Conservation (phyloP, 1,140 invertebrate species). For the Scaptodrosophila lebanonensis region DNA sequence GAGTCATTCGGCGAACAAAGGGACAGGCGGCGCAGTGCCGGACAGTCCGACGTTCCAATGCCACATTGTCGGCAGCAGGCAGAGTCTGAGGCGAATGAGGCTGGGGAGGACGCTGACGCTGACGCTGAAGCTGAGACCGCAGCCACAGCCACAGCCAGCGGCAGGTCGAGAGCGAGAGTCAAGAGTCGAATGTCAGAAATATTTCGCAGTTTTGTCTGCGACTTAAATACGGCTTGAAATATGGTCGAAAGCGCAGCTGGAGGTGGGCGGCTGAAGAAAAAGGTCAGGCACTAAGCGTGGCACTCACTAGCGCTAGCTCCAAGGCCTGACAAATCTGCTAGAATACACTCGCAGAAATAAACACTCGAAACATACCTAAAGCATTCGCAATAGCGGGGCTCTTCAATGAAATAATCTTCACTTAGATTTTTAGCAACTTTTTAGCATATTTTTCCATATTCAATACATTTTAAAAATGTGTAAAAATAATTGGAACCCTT, state of each 20-base stretch:
- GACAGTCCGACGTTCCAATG: conserved; percentile 36
- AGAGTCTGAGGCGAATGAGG: not conserved
- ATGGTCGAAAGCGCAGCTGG: no score
- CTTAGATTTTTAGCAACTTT: no score
- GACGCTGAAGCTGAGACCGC: no score
- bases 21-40: conserved; percentile 58
- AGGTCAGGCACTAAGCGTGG: conserved; percentile 13
- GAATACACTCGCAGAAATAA: conserved; percentile 14
- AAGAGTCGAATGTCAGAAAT: conserved; percentile 17
- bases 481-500: no score
- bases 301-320: conserved; percentile 16
- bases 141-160: no score
- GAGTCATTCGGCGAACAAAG: conserved; percentile 62
- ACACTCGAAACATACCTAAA: no score
- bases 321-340: conserved; percentile 64
- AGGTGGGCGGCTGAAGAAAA: not conserved
- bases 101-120: not conserved
- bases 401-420: no score
- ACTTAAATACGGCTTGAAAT: conserved; percentile 60
- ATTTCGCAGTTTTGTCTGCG: conserved; percentile 23
- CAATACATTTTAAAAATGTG: no score
- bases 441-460: no score
- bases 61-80: conserved; percentile 9
- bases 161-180: conserved; percentile 19
- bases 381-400: no score